Percentiles rank a stretch among this genome's conserved stretches.
Evolutionary conservation across 2,797 vertebrate species (phyloP).

Genomic region (Capromys pilorides): DNA sequence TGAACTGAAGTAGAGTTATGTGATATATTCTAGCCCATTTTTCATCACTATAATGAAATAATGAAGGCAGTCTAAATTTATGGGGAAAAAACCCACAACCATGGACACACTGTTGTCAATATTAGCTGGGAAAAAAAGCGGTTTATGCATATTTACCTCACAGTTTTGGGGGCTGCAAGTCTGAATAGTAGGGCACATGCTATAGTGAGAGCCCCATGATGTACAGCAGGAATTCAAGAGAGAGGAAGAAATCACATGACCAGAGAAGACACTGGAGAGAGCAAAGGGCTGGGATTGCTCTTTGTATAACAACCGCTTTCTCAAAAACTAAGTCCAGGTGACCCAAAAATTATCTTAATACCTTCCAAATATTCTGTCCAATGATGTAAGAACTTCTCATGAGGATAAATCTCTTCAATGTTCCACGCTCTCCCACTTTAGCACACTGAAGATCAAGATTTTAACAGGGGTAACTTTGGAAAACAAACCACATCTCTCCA

Average conservation of each 20-base stretch:
- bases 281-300: neutral
- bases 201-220: neutral
- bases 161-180: neutral
- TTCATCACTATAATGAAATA: neutral
- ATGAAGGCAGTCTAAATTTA: neutral
- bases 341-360: neutral
- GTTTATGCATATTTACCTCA: neutral
- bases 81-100: neutral
- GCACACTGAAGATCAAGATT: neutral
- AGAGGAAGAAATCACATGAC: neutral
- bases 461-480: neutral
- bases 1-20: neutral
- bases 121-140: neutral
- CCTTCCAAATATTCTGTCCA: neutral
- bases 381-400: neutral
- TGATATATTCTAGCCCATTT: neutral
- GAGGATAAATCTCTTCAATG: neutral
- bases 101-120: no score
- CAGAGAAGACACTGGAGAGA: neutral
- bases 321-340: neutral
- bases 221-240: neutral
- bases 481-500: neutral
- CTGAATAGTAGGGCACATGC: neutral
- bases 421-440: neutral
- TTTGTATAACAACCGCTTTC: neutral